Evolutionary conservation across 2,797 vertebrate genomes (phyloP).

Genomic region (Fistularia tabacaria): DNA sequence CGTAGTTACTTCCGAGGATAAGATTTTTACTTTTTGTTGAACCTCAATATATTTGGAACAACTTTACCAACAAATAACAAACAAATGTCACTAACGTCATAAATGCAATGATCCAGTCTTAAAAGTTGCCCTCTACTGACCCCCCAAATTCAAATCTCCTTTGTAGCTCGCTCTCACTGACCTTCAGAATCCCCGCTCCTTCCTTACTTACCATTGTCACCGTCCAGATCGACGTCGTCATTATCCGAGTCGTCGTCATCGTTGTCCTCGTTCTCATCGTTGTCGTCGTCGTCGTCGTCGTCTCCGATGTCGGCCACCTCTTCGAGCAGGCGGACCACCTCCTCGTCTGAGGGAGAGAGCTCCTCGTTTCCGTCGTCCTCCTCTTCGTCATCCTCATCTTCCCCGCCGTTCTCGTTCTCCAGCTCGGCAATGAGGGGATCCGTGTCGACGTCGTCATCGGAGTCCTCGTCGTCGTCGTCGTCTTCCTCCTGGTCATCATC

Average conservation of each 20-base stretch:
- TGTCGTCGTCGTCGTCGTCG: slow-evolving; percentile 88
- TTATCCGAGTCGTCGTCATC: slow-evolving; percentile 74
- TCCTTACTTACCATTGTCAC: slow-evolving; percentile 86
- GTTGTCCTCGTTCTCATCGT: slow-evolving; percentile 69
- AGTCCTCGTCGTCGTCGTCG: slow-evolving; percentile 89
- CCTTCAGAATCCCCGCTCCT: not conserved
- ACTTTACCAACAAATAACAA: too few species aligned
- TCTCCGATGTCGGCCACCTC: slow-evolving; percentile 87
- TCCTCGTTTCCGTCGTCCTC: slow-evolving; percentile 95
- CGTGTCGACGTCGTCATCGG: slow-evolving; percentile 88
- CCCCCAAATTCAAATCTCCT: too few species aligned
- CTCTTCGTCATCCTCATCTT: slow-evolving; percentile 85
- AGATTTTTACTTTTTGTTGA: too few species aligned
- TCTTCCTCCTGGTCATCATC: slow-evolving; percentile 94
- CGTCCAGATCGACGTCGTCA: slow-evolving; percentile 86
- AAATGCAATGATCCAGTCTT: too few species aligned
- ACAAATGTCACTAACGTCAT: too few species aligned
- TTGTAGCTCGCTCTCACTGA: not conserved
- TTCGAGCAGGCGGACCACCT: slow-evolving; percentile 87
- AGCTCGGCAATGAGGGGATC: slow-evolving; percentile 90
- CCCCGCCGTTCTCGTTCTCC: slow-evolving; percentile 90
- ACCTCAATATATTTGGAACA: too few species aligned
- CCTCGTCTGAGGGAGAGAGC: slow-evolving; percentile 93
- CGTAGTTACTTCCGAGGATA: too few species aligned
- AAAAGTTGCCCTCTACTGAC: too few species aligned